phyloP scores from a whole-genome alignment of 2,888 invertebrate species.

The Melangyna quadrimaculata region DNA sequence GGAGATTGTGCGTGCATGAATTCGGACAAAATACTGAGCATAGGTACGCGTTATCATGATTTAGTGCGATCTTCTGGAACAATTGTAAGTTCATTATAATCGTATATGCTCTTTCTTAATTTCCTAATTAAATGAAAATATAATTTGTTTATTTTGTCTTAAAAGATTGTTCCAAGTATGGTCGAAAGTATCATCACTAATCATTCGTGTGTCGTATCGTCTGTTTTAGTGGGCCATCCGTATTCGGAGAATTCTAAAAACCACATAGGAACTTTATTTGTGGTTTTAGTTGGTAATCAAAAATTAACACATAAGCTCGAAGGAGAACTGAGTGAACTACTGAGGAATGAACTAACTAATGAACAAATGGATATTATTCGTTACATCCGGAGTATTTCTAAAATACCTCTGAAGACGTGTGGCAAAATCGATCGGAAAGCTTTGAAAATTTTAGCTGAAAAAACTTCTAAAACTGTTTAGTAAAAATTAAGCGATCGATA shows the following conservation, averaged over 20 bases:
- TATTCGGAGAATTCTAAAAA: background rate
- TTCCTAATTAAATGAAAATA: background rate
- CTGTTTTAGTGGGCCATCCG: background rate
- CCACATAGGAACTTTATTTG: background rate
- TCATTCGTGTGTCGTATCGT: background rate
- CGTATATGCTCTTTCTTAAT: background rate
- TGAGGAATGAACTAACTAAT: background rate
- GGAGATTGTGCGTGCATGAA: background rate
- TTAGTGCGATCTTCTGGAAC: background rate
- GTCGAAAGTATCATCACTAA: conserved; percentile 44
- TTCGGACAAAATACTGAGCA: background rate
- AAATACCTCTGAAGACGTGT: conserved; percentile 56
- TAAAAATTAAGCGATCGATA: background rate
- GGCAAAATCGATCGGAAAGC: conserved; percentile 59
- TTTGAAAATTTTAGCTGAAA: conserved; percentile 15
- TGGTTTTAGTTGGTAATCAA: background rate
- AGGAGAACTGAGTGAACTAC: background rate
- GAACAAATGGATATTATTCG: conserved; percentile 31
- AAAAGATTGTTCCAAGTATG: conserved; percentile 62
- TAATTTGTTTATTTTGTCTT: too few relatives aligned
- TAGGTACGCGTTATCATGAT: conserved; percentile 1
- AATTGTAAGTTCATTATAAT: background rate
- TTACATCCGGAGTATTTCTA: background rate
- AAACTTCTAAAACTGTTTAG: background rate
- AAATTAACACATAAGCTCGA: background rate